phyloP scores from a whole-genome alignment of 2,113 vertebrate genomes.

The Lepus timidus region DNA sequence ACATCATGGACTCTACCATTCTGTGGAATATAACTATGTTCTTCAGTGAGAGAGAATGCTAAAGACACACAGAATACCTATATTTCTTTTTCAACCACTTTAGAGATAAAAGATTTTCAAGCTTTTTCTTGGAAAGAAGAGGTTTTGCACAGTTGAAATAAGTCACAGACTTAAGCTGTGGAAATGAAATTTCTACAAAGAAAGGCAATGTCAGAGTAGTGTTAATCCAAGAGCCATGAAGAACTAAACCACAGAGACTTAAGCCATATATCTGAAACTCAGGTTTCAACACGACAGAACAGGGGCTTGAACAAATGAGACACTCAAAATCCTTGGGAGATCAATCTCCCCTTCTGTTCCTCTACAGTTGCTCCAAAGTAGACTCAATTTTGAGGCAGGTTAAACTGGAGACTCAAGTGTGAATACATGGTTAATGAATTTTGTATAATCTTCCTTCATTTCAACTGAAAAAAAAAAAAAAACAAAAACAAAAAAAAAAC shows the following conservation, averaged over 20 bases:
- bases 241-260: background rate
- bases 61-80: background rate
- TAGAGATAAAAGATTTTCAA: background rate
- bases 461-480: slow-evolving; percentile 60
- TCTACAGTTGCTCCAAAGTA: background rate
- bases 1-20: background rate
- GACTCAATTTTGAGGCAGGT: slow-evolving; percentile 58
- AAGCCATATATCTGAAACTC: background rate
- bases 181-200: slow-evolving; percentile 56
- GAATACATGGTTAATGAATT: slow-evolving; percentile 73
- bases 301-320: background rate
- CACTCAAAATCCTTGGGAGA: background rate
- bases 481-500: too few species aligned
- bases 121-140: slow-evolving; percentile 5
- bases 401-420: slow-evolving; percentile 42
- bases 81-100: background rate
- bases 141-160: background rate
- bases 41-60: background rate
- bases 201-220: background rate
- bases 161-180: background rate
- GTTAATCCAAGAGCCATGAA: background rate
- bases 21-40: background rate
- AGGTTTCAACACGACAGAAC: slow-evolving; percentile 40
- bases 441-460: slow-evolving; percentile 31
- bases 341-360: background rate